A percentile compares a stretch with the other conserved stretches of the same genome.
Conservation (phyloP, 30 jellyfish, hydroid and myxozoan genomes). For the Aurelia sp. region DNA sequence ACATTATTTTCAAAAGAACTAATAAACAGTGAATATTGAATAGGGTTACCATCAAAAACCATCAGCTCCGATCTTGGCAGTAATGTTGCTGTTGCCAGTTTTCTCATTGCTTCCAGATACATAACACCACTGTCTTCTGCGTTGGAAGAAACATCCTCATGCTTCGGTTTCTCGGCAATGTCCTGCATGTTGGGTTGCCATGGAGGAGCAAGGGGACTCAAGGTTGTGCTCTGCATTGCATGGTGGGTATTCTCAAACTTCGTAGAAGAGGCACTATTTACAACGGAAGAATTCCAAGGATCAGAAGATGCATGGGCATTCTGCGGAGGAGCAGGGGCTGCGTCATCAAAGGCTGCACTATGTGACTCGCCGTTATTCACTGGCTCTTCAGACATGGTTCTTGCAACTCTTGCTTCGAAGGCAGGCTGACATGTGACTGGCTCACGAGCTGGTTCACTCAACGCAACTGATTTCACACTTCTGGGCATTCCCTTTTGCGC, state of each 20-base stretch:
- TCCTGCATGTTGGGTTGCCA: conserved; percentile 25
- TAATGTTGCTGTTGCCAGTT: too few species aligned
- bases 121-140: conserved; percentile 32
- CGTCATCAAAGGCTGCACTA: conserved; percentile 5
- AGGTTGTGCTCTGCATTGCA: neutral
- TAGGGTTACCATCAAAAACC: too few species aligned
- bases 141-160: conserved; percentile 12
- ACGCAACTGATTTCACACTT: conserved; percentile 3
- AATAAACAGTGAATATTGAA: too few species aligned
- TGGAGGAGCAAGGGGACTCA: conserved; percentile 49
- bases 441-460: conserved; percentile 29
- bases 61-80: too few species aligned
- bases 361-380: conserved; percentile 18
- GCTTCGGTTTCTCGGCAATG: neutral
- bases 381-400: conserved; percentile 35
- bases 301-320: neutral
- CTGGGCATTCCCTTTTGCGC: conserved; percentile 15
- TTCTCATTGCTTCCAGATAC: conserved; percentile 1
- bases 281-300: conserved; percentile 6
- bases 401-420: neutral
- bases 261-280: neutral
- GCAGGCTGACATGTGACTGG: conserved; percentile 11
- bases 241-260: conserved; percentile 30
- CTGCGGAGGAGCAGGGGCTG: conserved; percentile 42
- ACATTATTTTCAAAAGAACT: too few species aligned